Evolutionary conservation across 2,797 vertebrate genomes (phyloP), one percentile per base, ranked within the genome.

Genomic region (Falco peregrinus): DNA sequence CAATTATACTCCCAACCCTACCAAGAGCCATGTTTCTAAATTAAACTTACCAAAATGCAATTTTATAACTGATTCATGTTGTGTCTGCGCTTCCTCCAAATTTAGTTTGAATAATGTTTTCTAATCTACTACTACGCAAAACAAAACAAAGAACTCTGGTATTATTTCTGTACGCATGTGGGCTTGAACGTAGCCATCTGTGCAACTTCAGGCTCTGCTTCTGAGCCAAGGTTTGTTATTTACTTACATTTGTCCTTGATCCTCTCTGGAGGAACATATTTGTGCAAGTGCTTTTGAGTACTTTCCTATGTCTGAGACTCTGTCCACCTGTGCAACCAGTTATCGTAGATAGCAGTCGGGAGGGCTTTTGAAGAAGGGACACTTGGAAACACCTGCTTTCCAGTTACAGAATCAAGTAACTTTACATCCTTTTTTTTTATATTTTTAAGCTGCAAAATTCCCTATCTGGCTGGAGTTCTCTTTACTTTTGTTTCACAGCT

Each of bases 251-350:
- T 61, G 97, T 94, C 98, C 98, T 99, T 99, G 94, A 98, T 98
- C 92, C 89, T 87, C 89, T 67, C 93, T 88, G 82, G 76, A 68
- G 80, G 64, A 90, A 73, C 77, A 71, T 75, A 26, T 91, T 95
- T 96, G 93, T 96, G 90, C 95, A 91, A 96, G 95, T 96, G 94
- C 95, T 87, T 54, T 37, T 93, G 73, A 96, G 93, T 81, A 81
- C 77, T 65, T 84, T 85, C 95, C 98, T 97, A 98, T 97, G 98
- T 37, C 71, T 73, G 99, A 96, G 99, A 99, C 89, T 97, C 97
- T 60, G 53, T 67, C 93, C 99, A 99, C 98, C 99, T 99, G 99
- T 91, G 73, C 57, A 67, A 75, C 87, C 92, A 26, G 69, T 96
- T 97, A 89, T 89, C 95, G 70, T 20, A 20, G 86, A 43, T 29